Evolutionary conservation across 1,140 invertebrate species (phyloP).

Genomic region (Ips nitidus): DNA sequence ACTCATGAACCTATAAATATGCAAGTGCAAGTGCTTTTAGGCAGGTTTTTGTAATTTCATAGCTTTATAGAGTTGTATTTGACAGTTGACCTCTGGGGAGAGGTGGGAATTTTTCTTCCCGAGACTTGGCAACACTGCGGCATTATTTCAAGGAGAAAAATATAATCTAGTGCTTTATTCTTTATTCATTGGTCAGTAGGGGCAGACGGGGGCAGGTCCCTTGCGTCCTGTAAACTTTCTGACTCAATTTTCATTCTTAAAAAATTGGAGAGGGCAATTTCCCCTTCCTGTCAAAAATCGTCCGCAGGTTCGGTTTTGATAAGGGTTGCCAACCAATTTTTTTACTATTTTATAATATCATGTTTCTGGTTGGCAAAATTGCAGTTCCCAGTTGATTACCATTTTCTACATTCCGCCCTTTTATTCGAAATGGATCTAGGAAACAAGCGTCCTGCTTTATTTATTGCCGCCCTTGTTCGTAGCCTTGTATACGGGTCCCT

Average conservation of each 20-base stretch:
- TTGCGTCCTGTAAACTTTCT: background rate
- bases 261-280: constrained; percentile 2
- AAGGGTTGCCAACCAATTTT: background rate
- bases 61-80: too few species aligned
- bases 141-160: background rate
- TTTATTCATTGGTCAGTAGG: constrained; percentile 11
- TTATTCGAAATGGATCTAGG: constrained; percentile 1
- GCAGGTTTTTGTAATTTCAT: too few species aligned
- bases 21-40: too few species aligned
- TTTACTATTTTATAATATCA: background rate
- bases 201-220: background rate
- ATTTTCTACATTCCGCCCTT: background rate
- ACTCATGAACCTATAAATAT: too few species aligned
- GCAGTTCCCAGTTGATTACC: background rate
- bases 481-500: constrained; percentile 10
- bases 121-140: too few species aligned
- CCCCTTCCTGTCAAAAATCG: constrained; percentile 2
- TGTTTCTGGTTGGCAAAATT: background rate
- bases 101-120: too few species aligned
- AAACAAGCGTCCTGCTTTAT: constrained; percentile 24
- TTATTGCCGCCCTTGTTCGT: constrained; percentile 21
- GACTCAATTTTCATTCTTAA: background rate
- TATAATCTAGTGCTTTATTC: constrained; percentile 8
- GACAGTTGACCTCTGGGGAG: too few species aligned
- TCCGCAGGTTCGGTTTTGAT: constrained; percentile 7